Evolutionary conservation across 2,888 invertebrate species (phyloP).

Genomic region (Tholera decimalis): DNA sequence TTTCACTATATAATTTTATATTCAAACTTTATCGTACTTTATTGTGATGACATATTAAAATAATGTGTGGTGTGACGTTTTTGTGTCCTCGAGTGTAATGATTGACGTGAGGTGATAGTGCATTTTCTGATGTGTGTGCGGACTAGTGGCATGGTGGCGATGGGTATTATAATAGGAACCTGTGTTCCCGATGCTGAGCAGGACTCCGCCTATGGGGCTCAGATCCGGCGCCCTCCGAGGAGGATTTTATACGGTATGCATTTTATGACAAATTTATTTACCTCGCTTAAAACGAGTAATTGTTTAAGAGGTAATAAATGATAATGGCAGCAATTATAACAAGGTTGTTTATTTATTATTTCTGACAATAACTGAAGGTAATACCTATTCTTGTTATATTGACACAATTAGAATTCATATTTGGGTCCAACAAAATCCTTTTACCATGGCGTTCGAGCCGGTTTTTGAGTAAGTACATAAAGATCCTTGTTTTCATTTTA

Average conservation of each 20-base stretch:
- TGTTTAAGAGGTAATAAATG: conserved; percentile 1
- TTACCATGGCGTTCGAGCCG: conserved; percentile 8
- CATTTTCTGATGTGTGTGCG: conserved; percentile 68
- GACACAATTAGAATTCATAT: conserved; percentile 12
- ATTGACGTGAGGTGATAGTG: conserved; percentile 66
- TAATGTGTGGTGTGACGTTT: conserved; percentile 47
- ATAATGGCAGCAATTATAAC: conserved; percentile 22
- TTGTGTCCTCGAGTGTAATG: conserved; percentile 50
- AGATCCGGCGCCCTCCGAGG: conserved; percentile 83
- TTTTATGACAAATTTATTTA: conserved; percentile 4
- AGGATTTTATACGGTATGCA: conserved; percentile 86
- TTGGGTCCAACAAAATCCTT: conserved; percentile 24
- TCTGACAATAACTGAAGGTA: not conserved
- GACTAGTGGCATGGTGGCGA: conserved; percentile 81
- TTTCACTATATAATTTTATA: conserved; percentile 25
- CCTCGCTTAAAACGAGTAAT: not conserved
- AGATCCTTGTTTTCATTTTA: conserved; percentile 21
- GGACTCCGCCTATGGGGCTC: conserved; percentile 88
- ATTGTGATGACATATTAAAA: conserved; percentile 45
- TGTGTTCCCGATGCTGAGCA: conserved; percentile 93
- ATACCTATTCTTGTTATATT: conserved; percentile 20
- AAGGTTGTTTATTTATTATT: not conserved
- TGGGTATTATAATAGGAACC: conserved; percentile 94
- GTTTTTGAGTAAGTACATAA: conserved; percentile 10
- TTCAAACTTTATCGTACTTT: conserved; percentile 54